Percentiles rank a stretch among this genome's conserved stretches.
Evolutionary conservation across 2,888 invertebrate genomes (phyloP).

Genomic region (Pheosia tremula): DNA sequence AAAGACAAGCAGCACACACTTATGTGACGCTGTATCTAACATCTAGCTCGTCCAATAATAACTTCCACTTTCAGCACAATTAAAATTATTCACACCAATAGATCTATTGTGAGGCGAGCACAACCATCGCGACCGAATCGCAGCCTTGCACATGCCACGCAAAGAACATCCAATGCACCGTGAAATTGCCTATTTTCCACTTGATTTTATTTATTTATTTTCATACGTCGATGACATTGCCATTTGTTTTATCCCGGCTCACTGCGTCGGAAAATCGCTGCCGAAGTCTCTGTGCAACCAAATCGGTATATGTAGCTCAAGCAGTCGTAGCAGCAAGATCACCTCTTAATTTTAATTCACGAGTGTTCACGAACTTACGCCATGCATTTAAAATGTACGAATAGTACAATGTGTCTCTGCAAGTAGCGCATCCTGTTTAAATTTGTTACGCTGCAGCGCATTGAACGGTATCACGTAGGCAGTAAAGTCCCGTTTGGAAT

Average conservation of each 20-base stretch:
- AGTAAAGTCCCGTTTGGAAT: conserved; percentile 61
- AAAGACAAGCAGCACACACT: background rate
- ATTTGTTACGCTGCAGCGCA: conserved; percentile 44
- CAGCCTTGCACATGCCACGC: conserved; percentile 64
- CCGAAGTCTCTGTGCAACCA: conserved; percentile 34
- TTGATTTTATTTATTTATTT: conserved; percentile 83
- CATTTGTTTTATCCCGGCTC: conserved; percentile 60
- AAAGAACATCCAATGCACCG: conserved; percentile 81
- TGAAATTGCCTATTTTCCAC: conserved; percentile 84
- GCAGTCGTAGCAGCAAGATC: conserved; percentile 31
- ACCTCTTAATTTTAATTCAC: conserved; percentile 57
- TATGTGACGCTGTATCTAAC: background rate
- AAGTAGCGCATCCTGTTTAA: conserved; percentile 57
- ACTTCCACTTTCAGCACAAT: conserved; percentile 36
- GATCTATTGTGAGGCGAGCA: conserved; percentile 68
- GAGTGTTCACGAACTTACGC: conserved; percentile 54
- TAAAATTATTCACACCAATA: conserved; percentile 68
- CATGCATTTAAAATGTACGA: conserved; percentile 62
- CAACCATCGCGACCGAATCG: conserved; percentile 46
- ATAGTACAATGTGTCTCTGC: conserved; percentile 58
- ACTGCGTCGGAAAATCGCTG: conserved; percentile 60
- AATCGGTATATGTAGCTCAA: conserved; percentile 28
- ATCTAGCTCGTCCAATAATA: background rate
- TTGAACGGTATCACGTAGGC: conserved; percentile 51
- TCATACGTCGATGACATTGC: conserved; percentile 77